A percentile compares a stretch with the other conserved stretches of the same genome.
These are phyloP conservation scores for Heterodera carotae DNA, from an alignment of 1,140 invertebrate species.

Conservation along the genomic window DNA sequence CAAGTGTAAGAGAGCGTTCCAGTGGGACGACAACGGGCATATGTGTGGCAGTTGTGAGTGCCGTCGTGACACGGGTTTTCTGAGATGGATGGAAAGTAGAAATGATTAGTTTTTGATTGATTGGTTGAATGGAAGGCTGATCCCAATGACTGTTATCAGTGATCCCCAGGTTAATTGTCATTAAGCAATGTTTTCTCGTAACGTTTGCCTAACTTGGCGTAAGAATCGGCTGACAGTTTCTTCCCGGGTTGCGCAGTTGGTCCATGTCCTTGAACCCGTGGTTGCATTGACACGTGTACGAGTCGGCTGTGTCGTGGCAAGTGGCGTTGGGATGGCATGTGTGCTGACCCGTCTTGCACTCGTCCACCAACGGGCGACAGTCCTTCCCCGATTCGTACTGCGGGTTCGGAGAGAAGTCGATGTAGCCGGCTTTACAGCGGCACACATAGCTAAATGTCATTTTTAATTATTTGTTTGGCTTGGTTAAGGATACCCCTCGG, in stretches of 20 bases:
- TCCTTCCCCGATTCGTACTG: slow-evolving; percentile 54
- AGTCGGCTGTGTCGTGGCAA: slow-evolving; percentile 62
- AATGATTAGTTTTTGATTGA: too few species aligned
- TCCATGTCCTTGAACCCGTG: slow-evolving; percentile 60
- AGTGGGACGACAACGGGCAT: slow-evolving; percentile 54
- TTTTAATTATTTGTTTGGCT: neutral
- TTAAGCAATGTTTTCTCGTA: too few species aligned
- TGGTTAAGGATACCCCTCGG: slow-evolving; percentile 41
- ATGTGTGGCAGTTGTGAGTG: slow-evolving; percentile 55
- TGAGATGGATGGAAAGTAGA: too few species aligned
- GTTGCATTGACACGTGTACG: slow-evolving; percentile 60
- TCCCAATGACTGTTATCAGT: too few species aligned
- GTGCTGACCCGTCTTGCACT: slow-evolving; percentile 50
- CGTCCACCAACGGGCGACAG: slow-evolving; percentile 59
- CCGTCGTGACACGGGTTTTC: slow-evolving; percentile 63
- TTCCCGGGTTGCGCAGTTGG: slow-evolving; percentile 62
- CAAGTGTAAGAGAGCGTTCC: slow-evolving; percentile 60
- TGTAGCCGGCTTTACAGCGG: slow-evolving; percentile 66
- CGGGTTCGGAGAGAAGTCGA: slow-evolving; percentile 65
- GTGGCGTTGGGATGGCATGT: slow-evolving; percentile 58
- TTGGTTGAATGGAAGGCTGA: too few species aligned
- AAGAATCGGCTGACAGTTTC: slow-evolving; percentile 51
- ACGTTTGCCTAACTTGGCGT: neutral
- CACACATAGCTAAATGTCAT: slow-evolving; percentile 57
- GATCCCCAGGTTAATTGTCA: too few species aligned